Percentiles rank a stretch among this genome's conserved stretches.
Conservation (phyloP, 1,140 invertebrate species). For the Bombus fervidus region DNA sequence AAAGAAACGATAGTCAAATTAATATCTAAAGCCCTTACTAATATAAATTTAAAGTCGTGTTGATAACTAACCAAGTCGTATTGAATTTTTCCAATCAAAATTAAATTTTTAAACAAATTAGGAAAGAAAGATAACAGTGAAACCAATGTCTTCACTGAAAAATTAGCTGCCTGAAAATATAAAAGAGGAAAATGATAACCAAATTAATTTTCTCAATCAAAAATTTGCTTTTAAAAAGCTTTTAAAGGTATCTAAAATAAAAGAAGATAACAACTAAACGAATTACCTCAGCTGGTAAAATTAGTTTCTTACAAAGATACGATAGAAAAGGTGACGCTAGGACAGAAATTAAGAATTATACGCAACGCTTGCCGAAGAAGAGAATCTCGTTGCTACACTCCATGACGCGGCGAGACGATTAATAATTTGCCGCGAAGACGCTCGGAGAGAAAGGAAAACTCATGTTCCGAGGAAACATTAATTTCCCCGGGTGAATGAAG, state of each 20-base stretch:
- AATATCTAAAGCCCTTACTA: too few species aligned
- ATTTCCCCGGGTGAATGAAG: slow-evolving; percentile 34
- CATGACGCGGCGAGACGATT: background rate
- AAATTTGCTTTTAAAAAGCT: too few species aligned
- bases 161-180: too few species aligned
- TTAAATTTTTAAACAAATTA: too few species aligned
- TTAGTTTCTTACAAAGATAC: background rate
- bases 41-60: too few species aligned
- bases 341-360: background rate
- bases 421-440: slow-evolving; percentile 23
- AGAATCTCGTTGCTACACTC: background rate
- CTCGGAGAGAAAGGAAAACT: background rate
- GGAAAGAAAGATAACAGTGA: too few species aligned
- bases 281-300: background rate
- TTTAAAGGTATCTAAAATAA: background rate
- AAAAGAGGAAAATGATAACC: too few species aligned
- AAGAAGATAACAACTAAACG: background rate
- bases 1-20: too few species aligned
- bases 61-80: too few species aligned
- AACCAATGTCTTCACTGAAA: too few species aligned
- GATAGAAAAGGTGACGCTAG: background rate
- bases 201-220: too few species aligned
- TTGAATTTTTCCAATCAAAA: too few species aligned
- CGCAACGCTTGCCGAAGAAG: background rate
- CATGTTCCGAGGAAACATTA: slow-evolving; percentile 10